Evolutionary conservation across 37 sponge, comb jelly and placozoan species (phyloP), one percentile per base, ranked within the genome.

Genomic region (Ianthella basta): DNA sequence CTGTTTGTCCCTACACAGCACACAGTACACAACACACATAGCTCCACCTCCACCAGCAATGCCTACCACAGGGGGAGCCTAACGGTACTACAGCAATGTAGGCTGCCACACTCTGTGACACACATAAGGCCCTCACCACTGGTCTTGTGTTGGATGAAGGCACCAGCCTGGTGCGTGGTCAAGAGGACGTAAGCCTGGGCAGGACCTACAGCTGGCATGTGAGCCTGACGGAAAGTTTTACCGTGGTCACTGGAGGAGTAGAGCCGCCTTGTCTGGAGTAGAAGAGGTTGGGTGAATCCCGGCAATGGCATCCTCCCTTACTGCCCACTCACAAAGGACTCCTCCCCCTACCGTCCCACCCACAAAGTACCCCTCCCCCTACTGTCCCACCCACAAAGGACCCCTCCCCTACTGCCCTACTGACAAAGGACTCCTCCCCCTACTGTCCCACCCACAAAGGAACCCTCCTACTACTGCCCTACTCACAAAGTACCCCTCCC

Each of bases 141-240:
- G 30, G 44, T 40, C 35, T 56, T 84, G 64, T 87, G 56, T 64
- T 93, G 93, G 14, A 93, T 89, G 82, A 93, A 93, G 18, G 89
- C 90, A 27, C 93, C 93, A 15, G 85, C 65, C 78, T 93, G 89
- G 56, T 93, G 93, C 20, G 90, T 89, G 34, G 81, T 82, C 85
- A 93, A 84, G 27, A 93, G 82, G 24, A 72, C 85, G 63, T 84
- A 89, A 37, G 59, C 53, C 89, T 89, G 64, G 8, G 59, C 37
- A 18, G 37, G 27, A n/a, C 59, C 36, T 0, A 89, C 66, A 38
- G 90, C 84, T 24, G 93, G 93, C 16, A 93, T 80, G 81, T 89
- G 89, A n/a, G 80, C 89, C 72, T 89, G 81, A 21, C 36, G 80
- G 67, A 93, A 89, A 18, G 13, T 23, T 0, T 29, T 33, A 12